Base-by-base conservation (phyloP, 1,140 invertebrate genomes). In the Oncopodura yosiiana region DNA sequence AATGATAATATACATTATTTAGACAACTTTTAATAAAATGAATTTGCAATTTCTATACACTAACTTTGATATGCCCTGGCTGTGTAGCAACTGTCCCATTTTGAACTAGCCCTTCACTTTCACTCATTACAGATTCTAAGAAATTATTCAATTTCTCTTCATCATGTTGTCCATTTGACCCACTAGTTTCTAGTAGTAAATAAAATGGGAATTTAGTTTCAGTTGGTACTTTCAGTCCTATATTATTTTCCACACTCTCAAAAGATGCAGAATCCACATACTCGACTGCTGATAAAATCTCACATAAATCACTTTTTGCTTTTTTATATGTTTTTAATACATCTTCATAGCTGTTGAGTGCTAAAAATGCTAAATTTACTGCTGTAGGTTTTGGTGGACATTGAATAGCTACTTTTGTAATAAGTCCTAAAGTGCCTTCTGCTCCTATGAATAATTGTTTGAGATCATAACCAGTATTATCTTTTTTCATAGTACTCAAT, bases 401-500 rank as follows among this genome's bases (percentile, higher is more conserved):
- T 49, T 91, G 79, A 54, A 98, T 82, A 0, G 86, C 81, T 16
- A 92, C 83, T 75, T 90, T 89, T 0, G 94, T 98, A 2, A 99
- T 80, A n/a, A 99, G 70, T 9, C 95, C 60, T n/a, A 99, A 71
- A 0, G 94, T 94, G 41, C 95, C 95, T 77, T 99, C 95, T 0
- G 90, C 89, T 9, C 95, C 95, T 65, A 99, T 93, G 67, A 99
- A 97, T 42, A 98, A 69, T 68, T 98, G 92, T 67, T 96, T 95
- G 53, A 96, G 71, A 68, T 97, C 89, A 70, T 94, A 95, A 0
- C 93, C 93, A 0, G 94, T 98, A 67, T 98, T 98, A 67, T 98
- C 93, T 71, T 99, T 99, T 67, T 91, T 86, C 56, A 97, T 72
- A 3, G 81, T 78, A 53, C 80, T 84, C 66, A 97, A 74, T 57